These are phyloP conservation scores for Sebastes flavidus DNA, from an alignment of 2,797 vertebrate species.

Conservation along the genomic window DNA sequence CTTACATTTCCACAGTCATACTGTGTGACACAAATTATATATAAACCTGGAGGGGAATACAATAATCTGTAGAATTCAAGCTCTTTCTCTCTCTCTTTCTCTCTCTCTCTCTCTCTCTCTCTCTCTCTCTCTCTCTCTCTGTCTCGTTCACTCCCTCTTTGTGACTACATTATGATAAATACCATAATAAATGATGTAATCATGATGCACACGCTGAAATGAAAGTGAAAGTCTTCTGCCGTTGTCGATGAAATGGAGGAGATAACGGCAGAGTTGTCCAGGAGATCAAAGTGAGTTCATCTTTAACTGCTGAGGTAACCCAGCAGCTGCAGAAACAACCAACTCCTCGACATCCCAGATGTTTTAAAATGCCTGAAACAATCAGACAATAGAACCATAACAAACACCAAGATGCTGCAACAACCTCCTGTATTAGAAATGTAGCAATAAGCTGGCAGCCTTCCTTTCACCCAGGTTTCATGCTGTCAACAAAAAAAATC, in stretches of 20 bases:
- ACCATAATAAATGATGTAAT: neutral
- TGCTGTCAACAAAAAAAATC: conserved; percentile 31
- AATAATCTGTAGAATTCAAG: neutral
- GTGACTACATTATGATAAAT: neutral
- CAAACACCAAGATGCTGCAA: neutral
- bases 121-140: neutral
- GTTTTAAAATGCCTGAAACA: neutral
- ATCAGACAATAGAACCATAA: neutral
- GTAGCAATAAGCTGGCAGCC: neutral
- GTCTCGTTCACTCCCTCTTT: neutral
- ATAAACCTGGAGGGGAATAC: neutral
- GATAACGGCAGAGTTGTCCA: neutral
- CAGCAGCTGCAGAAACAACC: neutral
- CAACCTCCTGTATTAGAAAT: neutral
- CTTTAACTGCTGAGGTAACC: neutral
- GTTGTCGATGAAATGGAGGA: neutral
- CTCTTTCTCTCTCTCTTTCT: neutral
- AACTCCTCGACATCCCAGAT: neutral
- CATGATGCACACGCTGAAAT: neutral
- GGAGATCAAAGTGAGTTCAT: conserved; percentile 4
- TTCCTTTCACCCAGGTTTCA: conserved; percentile 17
- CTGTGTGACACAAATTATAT: neutral
- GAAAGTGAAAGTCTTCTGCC: neutral
- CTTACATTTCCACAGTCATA: neutral
- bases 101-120: neutral